Evolutionary conservation across 2,888 invertebrate species (phyloP).

Genomic region (Lydus trimaculatus): DNA sequence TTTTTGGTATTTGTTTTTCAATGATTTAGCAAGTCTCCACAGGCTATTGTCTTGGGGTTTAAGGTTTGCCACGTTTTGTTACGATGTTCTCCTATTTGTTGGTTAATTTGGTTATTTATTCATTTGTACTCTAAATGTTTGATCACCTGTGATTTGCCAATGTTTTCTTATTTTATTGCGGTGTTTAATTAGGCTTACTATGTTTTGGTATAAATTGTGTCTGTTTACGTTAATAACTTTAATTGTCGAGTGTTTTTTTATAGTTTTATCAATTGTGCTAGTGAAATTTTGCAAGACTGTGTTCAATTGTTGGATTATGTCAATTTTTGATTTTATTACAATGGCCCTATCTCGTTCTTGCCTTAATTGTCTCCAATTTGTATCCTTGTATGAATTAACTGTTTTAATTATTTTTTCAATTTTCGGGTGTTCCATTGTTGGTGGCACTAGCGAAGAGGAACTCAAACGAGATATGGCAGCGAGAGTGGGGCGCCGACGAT

Average conservation of each 20-base stretch:
- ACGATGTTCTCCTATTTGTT: not conserved
- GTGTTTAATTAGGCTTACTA: not conserved
- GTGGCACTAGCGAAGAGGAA: no score
- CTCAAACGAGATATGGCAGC: no score
- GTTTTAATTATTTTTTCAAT: not conserved
- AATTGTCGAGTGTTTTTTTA: not conserved
- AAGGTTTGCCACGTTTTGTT: not conserved
- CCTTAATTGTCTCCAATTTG: not conserved
- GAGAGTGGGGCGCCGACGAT: no score
- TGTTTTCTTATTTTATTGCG: not conserved
- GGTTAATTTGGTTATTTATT: not conserved
- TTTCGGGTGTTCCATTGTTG: not conserved
- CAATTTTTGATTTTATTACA: not conserved
- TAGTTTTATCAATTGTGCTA: not conserved
- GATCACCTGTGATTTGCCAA: not conserved
- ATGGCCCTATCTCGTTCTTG: not conserved
- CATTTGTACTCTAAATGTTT: not conserved
- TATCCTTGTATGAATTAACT: not conserved
- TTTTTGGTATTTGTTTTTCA: not conserved
- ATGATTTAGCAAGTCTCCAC: not conserved
- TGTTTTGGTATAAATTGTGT: not conserved
- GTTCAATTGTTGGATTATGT: not conserved
- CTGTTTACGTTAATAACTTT: not conserved
- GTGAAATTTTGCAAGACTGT: no score
- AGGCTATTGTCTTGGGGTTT: not conserved